Percentiles rank a stretch among this genome's conserved stretches.
phyloP scores from a whole-genome alignment of 2,888 invertebrate genomes.

The Serrognathus titanus region DNA sequence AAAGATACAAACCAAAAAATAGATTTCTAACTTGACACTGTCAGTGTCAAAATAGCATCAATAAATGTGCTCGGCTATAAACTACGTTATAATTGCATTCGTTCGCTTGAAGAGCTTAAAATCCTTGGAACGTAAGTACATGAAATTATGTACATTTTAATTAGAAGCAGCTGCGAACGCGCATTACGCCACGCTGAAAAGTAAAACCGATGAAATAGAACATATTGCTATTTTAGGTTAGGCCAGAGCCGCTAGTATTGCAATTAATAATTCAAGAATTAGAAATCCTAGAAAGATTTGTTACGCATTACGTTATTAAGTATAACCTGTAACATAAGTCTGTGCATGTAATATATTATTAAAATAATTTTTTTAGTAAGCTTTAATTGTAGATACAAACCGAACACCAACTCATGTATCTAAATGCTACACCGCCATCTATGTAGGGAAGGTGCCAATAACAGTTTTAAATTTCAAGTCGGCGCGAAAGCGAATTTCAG shows the following conservation, averaged over 20 bases:
- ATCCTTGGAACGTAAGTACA: constrained; percentile 9
- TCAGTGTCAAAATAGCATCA: constrained; percentile 28
- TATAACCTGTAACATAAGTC: neutral
- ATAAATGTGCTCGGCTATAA: neutral
- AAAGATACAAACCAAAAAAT: constrained; percentile 23
- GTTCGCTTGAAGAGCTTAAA: constrained; percentile 1
- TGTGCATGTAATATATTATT: too few relatives aligned
- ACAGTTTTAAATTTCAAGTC: neutral
- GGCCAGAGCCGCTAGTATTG: neutral
- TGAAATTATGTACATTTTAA: neutral
- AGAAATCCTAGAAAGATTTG: neutral
- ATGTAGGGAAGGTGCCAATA: neutral
- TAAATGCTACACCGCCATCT: constrained; percentile 12
- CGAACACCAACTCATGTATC: neutral
- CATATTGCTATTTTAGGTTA: constrained; percentile 5
- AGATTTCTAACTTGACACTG: constrained; percentile 34
- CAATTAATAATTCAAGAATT: neutral
- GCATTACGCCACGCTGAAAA: neutral
- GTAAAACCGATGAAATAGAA: neutral
- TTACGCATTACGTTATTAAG: neutral
- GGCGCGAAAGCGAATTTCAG: too few relatives aligned
- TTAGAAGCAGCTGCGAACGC: too few relatives aligned
- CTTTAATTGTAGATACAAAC: neutral
- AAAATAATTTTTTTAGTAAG: too few relatives aligned
- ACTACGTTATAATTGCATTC: constrained; percentile 5